Evolutionary conservation across 2,888 invertebrate genomes (phyloP), one percentile per base, ranked within the genome.

Genomic region (Mallateleia sp.): DNA sequence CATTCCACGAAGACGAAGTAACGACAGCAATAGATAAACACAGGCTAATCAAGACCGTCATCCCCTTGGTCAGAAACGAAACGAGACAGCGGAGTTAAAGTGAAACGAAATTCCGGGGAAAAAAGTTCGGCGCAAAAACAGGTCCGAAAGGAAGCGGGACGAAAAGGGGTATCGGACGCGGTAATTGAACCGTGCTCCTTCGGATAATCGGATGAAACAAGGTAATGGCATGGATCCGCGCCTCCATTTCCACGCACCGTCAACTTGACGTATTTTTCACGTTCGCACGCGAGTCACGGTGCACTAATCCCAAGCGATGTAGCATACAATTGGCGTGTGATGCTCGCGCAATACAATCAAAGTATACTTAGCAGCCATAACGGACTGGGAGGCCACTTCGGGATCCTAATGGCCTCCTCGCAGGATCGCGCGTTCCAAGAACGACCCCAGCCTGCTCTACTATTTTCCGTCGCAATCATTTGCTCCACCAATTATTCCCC

Each of bases 261-360:
- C 80, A 75, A 69, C 45, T 34, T 75, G 54, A 71, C 78, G 82
- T 72, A 83, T 87, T 87, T 81, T 87, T 80, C 87, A 77, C 80
- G 84, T 92, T 91, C 91, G 90, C 92, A 92, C 90, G 91, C 90
- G 88, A 90, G 89, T 91, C 89, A 90, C 90, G 90, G 60, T 83
- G 90, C 64, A 82, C 85, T 90, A 88, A 89, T 87, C 85, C 74
- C 88, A 77, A 83, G 87, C 89, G 85, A 89, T 90, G 89, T 72
- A 71, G 69, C 85, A 88, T 82, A 80, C 92, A 91, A 93, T 92
- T 91, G 89, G 78, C 92, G 90, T 90, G 91, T 86, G 91, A 91
- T 87, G 77, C 85, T 87, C 85, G 77, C 66, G 69, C 69, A 69
- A 81, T 87, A 90, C 89, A 91, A 91, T 91, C 84, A 88, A 88